These are phyloP conservation scores for Parauchenoglanis ngamensis DNA, from an alignment of 2,797 vertebrate species.

Conservation along the genomic window DNA sequence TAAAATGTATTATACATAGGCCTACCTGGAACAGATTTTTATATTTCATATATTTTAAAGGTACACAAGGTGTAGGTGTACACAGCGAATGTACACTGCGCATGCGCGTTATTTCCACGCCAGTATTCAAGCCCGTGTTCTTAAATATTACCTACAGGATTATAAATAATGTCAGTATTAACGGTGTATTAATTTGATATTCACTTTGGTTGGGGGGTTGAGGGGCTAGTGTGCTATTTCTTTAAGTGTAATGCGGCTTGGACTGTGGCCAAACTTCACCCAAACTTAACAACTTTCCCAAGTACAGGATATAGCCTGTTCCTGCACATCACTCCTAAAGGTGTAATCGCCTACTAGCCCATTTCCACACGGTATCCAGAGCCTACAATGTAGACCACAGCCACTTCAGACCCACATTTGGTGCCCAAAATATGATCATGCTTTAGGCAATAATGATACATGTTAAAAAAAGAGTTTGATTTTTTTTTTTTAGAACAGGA, in stretches of 20 bases:
- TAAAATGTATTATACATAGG: neutral
- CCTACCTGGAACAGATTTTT: neutral
- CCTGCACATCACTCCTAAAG: neutral
- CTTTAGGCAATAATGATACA: neutral
- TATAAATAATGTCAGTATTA: neutral
- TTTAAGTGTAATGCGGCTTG: neutral
- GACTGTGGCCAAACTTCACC: neutral
- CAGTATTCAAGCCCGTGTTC: neutral
- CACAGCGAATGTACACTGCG: neutral
- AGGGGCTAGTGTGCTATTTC: neutral
- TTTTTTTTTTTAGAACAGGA: neutral
- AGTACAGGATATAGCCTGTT: neutral
- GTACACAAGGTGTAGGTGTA: no score
- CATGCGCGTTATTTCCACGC: neutral
- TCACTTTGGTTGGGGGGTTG: neutral
- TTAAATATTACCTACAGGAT: neutral
- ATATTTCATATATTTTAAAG: neutral
- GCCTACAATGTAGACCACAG: neutral
- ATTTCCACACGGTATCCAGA: neutral
- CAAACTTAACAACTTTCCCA: neutral
- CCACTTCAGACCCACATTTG: slow-evolving; percentile 8
- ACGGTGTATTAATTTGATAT: neutral
- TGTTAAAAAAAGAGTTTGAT: neutral
- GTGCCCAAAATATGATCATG: slow-evolving; percentile 19
- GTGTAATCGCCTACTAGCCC: slow-evolving; percentile 6